These are phyloP conservation scores for rabbit (Oryctolagus cuniculus) DNA, from an alignment of 2,113 vertebrate species.

Conservation along the genomic window DNA sequence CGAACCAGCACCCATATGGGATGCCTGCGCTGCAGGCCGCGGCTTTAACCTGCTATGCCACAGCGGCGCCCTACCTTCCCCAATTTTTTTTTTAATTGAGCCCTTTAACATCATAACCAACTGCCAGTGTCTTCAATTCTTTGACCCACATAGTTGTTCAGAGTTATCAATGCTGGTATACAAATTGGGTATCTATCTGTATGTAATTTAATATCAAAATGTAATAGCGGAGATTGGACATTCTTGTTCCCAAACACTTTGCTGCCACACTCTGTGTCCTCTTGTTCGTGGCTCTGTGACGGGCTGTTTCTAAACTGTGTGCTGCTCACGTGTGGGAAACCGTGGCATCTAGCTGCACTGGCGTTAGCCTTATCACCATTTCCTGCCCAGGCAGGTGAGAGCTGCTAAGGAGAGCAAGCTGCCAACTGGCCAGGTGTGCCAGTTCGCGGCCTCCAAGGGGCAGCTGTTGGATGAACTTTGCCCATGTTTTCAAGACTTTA, in stretches of 20 bases:
- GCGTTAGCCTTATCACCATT: conserved; percentile 58
- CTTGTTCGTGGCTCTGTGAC: background rate
- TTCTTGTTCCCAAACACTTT: background rate
- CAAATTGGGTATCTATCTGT: background rate
- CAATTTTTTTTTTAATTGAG: background rate
- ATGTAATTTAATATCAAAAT: background rate
- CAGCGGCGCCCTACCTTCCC: too few relatives aligned
- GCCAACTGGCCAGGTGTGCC: conserved; percentile 84
- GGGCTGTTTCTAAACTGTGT: background rate
- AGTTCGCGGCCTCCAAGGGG: conserved; percentile 71
- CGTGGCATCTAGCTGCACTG: background rate
- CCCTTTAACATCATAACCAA: background rate
- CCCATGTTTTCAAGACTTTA: conserved; percentile 81
- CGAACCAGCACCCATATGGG: too few relatives aligned
- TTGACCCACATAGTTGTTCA: background rate
- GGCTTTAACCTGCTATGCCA: too few relatives aligned
- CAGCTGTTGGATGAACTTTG: conserved; percentile 86
- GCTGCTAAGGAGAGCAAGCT: conserved; percentile 70
- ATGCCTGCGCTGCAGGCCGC: too few relatives aligned
- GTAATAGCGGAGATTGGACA: background rate
- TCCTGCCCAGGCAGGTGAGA: conserved; percentile 71
- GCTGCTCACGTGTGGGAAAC: conserved; percentile 15
- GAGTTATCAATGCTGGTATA: background rate
- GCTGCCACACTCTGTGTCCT: background rate
- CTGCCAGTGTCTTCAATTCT: background rate